Evolutionary conservation across 2,113 vertebrate genomes (phyloP), one percentile per base, ranked within the genome.

Genomic region (Xenopus laevis): DNA sequence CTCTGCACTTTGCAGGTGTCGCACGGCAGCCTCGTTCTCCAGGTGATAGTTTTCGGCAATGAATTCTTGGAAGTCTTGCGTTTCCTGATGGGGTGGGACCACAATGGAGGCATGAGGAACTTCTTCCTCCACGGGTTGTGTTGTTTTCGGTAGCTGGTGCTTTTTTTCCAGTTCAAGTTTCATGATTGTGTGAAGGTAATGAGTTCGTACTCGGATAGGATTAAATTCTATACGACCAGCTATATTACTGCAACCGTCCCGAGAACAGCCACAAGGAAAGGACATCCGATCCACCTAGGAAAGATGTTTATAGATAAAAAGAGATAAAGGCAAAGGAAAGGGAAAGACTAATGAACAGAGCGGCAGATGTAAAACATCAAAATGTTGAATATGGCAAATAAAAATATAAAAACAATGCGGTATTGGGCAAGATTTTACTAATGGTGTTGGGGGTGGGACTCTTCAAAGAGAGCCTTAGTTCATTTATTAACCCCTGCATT

Each of bases 151-250:
- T 70, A 86, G 86, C 79, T 94, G 81, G 8, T 88, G 88, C 71
- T 93, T 94, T 85, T 88, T 93, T 86, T 97, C 93, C 81, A 95
- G 87, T 86, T 97, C 94, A 84, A 99, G 92, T 87, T 97, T 98
- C 97, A 99, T 98, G 85, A 99, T 86, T 81, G 97, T 99, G 90
- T 98, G 97, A 72, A 99, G 92, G 88, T 95, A 99, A 86, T 99
- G 97, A 55, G 97, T 97, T 84, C 97, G 87, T 44, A 99, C 97
- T 0, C 97, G 94, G 16, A 98, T 91, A 0, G 97, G 96, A 58
- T 98, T 99, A 85, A 99, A 99, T 84, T 99, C 97, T 63, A 98
- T 95, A 9, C 97, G 91, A 0, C 97, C 97, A 0, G 93, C 93
- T 46, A 85, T 81, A 79, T 99, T 98, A 2, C 94, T 93, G 1